Evolutionary conservation across 2,888 invertebrate species (phyloP), one percentile per base, ranked within the genome.

Genomic region (Acanthococcus lagerstroemiae): DNA sequence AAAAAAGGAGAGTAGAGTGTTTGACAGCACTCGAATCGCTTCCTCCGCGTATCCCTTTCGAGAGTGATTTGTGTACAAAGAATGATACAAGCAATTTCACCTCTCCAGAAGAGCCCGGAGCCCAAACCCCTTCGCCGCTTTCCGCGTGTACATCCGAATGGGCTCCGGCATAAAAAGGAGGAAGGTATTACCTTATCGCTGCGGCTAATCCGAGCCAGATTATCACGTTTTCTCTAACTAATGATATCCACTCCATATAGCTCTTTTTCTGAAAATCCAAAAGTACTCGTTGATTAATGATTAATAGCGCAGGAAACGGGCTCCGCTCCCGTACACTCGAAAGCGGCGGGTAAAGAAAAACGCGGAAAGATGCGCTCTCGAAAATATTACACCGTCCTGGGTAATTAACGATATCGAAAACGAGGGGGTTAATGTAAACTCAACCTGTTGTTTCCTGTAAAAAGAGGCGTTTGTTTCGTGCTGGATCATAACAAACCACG

Each of bases 381-480:
- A 37, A n/a, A 1, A 37, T 15, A 37, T 37, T 37, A 37, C n/a
- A 37, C n/a, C 37, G 37, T 37, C 3, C 12, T 37, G 2, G 37
- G 3, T 37, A 37, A 37, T 37, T 37, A 37, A 37, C 37, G n/a
- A 37, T 37, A 37, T 37, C 37, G 37, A 37, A 37, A 15, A 1
- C 37, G 37, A 37, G 48, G 61, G 61, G 61, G 30, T 61, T 52
- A 61, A 7, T 9, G 48, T 60, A 22, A 52, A n/a, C 61, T 61
- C 52, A 61, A 61, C 61, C 61, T 61, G 61, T 61, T 61, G 61
- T 61, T 61, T 61, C 61, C 61, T 61, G 60, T 58, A 45, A 17
- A 46, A 26, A 27, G 19, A 27, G 61, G 61, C 61, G 61, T 61
- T 48, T 52, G 50, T 50, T 50, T 60, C 48, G 25, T 24, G 25